A percentile compares a stretch with the other conserved stretches of the same genome.
These are phyloP conservation scores for Alviniconcha strummeri DNA, from an alignment of 2,888 invertebrate genomes.

Conservation along the genomic window DNA sequence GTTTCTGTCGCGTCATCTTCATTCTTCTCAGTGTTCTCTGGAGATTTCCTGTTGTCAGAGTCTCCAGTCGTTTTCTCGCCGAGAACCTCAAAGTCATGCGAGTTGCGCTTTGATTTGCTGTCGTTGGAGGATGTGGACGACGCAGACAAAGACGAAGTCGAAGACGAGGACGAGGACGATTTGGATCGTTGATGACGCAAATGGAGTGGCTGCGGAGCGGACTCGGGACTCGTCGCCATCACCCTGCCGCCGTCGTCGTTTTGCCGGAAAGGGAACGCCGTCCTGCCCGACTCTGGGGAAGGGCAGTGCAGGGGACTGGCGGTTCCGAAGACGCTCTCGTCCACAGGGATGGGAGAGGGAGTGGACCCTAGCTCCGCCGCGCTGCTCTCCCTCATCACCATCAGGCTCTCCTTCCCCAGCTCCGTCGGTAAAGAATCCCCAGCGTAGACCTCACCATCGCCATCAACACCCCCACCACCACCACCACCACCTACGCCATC, in stretches of 20 bases:
- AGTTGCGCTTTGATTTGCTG: background rate
- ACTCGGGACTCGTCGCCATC: background rate
- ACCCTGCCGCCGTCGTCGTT: background rate
- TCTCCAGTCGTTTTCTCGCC: too few relatives aligned
- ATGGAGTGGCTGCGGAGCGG: background rate
- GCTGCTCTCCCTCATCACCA: background rate
- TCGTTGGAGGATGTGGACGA: conserved; percentile 4
- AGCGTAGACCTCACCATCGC: background rate
- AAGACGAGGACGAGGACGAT: conserved; percentile 13
- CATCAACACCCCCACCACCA: too few relatives aligned
- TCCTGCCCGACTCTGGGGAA: background rate
- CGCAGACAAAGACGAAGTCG: background rate
- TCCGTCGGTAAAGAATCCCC: background rate
- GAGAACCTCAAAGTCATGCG: background rate
- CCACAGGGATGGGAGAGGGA: conserved; percentile 19
- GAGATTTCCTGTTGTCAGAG: too few relatives aligned
- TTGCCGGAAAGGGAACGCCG: background rate
- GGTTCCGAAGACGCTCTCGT: conserved; percentile 12
- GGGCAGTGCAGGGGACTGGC: background rate
- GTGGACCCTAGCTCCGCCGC: background rate
- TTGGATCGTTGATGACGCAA: background rate
- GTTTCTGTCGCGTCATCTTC: too few relatives aligned
- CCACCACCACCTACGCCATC: too few relatives aligned
- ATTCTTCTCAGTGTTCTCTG: too few relatives aligned
- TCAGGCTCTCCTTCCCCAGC: background rate